A percentile compares a stretch with the other conserved stretches of the same genome.
These are phyloP conservation scores for Reticulitermes speratus DNA, from an alignment of 1,140 invertebrate genomes.

Conservation along the genomic window DNA sequence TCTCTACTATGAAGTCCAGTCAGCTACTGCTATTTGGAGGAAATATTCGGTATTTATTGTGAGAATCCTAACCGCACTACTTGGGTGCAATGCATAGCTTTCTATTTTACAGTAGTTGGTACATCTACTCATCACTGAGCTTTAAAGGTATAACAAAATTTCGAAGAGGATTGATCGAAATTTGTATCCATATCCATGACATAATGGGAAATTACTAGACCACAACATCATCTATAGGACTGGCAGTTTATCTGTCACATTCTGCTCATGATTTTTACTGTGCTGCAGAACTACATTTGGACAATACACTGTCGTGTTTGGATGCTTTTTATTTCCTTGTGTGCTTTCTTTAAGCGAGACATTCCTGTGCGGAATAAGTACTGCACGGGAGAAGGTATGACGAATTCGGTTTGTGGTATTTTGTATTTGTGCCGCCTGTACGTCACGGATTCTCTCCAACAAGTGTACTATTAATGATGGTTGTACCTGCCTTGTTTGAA, in stretches of 20 bases:
- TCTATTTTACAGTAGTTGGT: too few species aligned
- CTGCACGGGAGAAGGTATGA: background rate
- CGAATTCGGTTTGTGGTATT: constrained; percentile 18
- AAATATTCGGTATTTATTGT: too few species aligned
- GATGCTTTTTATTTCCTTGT: background rate
- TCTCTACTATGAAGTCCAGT: too few species aligned
- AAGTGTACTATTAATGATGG: constrained; percentile 25
- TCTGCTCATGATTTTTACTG: background rate
- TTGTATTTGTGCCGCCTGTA: constrained; percentile 19
- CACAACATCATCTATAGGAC: too few species aligned
- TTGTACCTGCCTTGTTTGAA: constrained; percentile 21
- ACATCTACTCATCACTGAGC: too few species aligned
- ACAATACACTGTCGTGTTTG: background rate
- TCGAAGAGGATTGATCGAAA: background rate
- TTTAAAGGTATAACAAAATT: too few species aligned
- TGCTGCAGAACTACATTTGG: background rate
- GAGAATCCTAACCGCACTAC: too few species aligned
- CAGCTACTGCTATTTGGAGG: too few species aligned
- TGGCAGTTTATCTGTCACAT: background rate
- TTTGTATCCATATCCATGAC: background rate
- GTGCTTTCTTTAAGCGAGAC: background rate
- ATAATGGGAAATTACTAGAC: background rate
- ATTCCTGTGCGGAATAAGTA: background rate
- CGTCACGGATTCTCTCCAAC: constrained; percentile 19
- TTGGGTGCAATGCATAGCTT: too few species aligned